A percentile compares a stretch with the other conserved stretches of the same genome.
phyloP scores from a whole-genome alignment of 2,113 vertebrate genomes.

The Petrocephalus zakoni region DNA sequence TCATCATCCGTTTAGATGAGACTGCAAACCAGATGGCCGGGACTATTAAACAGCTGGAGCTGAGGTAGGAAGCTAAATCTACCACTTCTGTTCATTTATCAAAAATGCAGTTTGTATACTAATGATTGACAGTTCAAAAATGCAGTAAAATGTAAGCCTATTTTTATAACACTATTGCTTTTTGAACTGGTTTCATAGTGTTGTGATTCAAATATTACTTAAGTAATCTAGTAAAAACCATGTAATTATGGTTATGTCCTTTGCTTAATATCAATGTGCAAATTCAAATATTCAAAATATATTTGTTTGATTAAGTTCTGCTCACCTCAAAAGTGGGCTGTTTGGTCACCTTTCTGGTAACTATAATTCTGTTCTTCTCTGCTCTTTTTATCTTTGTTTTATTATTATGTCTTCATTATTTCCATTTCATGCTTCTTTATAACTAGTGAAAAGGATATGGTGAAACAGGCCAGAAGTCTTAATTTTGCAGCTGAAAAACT shows the following conservation, averaged over 20 bases:
- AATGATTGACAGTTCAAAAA: neutral
- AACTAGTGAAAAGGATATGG: constrained; percentile 89
- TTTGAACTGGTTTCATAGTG: neutral
- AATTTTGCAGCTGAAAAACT: constrained; percentile 87
- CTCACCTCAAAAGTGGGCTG: neutral
- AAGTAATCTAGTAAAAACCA: neutral
- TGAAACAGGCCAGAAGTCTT: constrained; percentile 95
- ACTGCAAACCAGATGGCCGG: constrained; percentile 96
- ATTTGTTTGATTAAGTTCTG: neutral
- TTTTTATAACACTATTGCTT: neutral
- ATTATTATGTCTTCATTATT: constrained; percentile 13
- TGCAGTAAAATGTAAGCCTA: neutral
- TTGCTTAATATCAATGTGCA: neutral
- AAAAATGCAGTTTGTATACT: neutral
- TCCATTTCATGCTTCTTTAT: constrained; percentile 19
- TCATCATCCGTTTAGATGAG: constrained; percentile 85
- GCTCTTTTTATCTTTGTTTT: neutral
- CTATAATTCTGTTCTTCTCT: neutral
- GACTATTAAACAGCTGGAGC: constrained; percentile 90
- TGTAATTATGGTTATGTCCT: neutral
- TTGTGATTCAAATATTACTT: neutral
- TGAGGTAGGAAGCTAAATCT: constrained; percentile 67
- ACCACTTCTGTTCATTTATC: neutral
- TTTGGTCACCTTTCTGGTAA: neutral
- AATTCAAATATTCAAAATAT: neutral